Base-by-base conservation (phyloP, 2,113 vertebrate genomes). In the Drymodes brunneopygia region DNA sequence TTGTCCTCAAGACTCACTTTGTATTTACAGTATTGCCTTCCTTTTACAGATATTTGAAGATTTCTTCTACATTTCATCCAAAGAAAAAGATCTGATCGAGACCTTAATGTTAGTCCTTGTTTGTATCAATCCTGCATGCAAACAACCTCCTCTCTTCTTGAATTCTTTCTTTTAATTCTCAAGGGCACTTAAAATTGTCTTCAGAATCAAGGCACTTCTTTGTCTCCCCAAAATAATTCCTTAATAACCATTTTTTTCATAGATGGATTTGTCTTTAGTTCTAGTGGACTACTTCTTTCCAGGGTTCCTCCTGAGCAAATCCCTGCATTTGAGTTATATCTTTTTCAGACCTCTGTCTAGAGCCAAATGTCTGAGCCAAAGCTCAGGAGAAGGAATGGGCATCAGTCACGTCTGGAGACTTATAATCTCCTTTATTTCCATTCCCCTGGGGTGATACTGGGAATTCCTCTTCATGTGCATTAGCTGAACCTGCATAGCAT, bases 371-470 rank as follows among this genome's bases (percentile, higher is more conserved):
- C 23, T 67, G 38, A 94, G 29, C 17, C 31, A 91, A 91, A 87
- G 11, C n/a, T 75, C 11, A 45, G 73, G 47, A 74, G 38, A 80
- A 88, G 21, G 23, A 86, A 44, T 45, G 20, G 74, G 6, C 12
- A 48, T 84, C 29, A 81, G 0, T 36, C 16, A 19, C 3, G 0
- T 51, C 38, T 78, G 15, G 19, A 2, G 10, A 79, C 0, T 69
- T 33, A 48, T 20, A 69, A 65, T 65, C 18, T 67, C 38, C 12
- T 56, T 70, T 1, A 48, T 66, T 93, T 94, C 21, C 17, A 36
- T 86, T 83, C 57, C 23, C 16, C 21, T 58, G 14, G 11, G 7
- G 14, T 28, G 35, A 38, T 69, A 42, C 5, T n/a, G n/a, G 11
- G 28, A 89, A 85, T 61, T 89, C 69, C 3, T 90, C 28, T 56